Evolutionary conservation across 1,140 invertebrate genomes (phyloP).

Genomic region (Drosophila parabipectinata): DNA sequence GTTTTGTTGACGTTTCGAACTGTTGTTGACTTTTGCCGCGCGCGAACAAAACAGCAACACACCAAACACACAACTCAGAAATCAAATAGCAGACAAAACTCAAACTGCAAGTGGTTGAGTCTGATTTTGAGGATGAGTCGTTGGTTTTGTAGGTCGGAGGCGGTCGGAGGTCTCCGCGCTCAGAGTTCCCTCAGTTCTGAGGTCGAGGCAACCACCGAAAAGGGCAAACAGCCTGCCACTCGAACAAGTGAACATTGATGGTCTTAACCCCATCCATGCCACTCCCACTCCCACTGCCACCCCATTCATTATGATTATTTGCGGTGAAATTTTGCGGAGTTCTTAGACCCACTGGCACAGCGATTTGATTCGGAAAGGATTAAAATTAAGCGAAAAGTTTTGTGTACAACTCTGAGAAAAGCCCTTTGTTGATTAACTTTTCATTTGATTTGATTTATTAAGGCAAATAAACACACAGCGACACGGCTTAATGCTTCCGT

Average conservation of each 20-base stretch:
- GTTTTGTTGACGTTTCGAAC: slow-evolving; percentile 83
- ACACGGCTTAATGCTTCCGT: slow-evolving; percentile 31
- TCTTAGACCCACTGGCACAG: slow-evolving; percentile 30
- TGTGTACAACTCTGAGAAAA: slow-evolving; percentile 37
- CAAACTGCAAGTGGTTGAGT: slow-evolving; percentile 70
- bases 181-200: slow-evolving; percentile 19
- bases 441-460: slow-evolving; percentile 81
- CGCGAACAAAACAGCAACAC: slow-evolving; percentile 77
- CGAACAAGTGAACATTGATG: slow-evolving; percentile 32
- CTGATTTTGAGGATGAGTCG: slow-evolving; percentile 17
- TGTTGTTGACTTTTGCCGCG: slow-evolving; percentile 81
- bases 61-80: slow-evolving; percentile 58
- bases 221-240: slow-evolving; percentile 21
- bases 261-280: background rate
- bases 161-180: slow-evolving; percentile 9
- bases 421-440: slow-evolving; percentile 79
- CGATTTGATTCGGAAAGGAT: slow-evolving; percentile 82
- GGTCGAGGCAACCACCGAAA: slow-evolving; percentile 38
- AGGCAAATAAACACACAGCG: slow-evolving; percentile 60
- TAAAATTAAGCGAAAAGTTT: slow-evolving; percentile 80
- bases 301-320: slow-evolving; percentile 82
- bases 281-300: slow-evolving; percentile 3
- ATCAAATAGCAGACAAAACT: slow-evolving; percentile 56
- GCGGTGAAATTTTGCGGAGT: slow-evolving; percentile 76
- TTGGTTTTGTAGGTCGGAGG: slow-evolving; percentile 5